These are phyloP conservation scores for Ferdinandea cuprea DNA, from an alignment of 2,888 invertebrate species.

Conservation along the genomic window DNA sequence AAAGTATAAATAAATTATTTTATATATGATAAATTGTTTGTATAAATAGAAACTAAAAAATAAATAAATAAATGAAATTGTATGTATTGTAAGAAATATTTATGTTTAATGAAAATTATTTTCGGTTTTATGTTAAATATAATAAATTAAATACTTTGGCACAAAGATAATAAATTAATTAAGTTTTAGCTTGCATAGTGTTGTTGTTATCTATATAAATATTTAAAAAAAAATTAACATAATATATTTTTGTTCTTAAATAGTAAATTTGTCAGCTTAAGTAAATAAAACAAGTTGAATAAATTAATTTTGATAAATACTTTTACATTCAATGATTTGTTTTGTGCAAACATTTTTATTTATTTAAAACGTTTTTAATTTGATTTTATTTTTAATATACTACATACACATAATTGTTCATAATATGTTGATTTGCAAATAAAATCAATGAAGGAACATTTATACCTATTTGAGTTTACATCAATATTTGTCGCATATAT, in stretches of 20 bases:
- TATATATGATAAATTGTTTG: background rate
- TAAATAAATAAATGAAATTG: constrained; percentile 15
- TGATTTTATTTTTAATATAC: constrained; percentile 8
- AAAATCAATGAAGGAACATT: constrained; percentile 64
- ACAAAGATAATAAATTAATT: constrained; percentile 57
- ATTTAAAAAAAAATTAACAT: background rate
- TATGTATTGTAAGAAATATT: constrained; percentile 16
- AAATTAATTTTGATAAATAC: constrained; percentile 41
- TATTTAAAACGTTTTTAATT: background rate
- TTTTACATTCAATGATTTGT: constrained; percentile 15
- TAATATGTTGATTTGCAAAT: constrained; percentile 30
- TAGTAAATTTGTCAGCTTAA: background rate
- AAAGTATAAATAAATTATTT: background rate
- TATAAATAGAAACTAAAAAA: background rate
- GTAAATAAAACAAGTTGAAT: constrained; percentile 33
- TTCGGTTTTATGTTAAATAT: background rate
- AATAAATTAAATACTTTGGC: constrained; percentile 61
- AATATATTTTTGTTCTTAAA: constrained; percentile 22
- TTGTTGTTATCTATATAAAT: constrained; percentile 1
- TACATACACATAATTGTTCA: constrained; percentile 24
- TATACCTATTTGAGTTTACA: constrained; percentile 57
- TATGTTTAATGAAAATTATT: constrained; percentile 3
- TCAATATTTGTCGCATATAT: no score
- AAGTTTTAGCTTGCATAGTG: constrained; percentile 17
- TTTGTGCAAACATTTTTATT: constrained; percentile 28